Base-by-base conservation (phyloP, 2,888 invertebrate genomes). In the Labia minor region DNA sequence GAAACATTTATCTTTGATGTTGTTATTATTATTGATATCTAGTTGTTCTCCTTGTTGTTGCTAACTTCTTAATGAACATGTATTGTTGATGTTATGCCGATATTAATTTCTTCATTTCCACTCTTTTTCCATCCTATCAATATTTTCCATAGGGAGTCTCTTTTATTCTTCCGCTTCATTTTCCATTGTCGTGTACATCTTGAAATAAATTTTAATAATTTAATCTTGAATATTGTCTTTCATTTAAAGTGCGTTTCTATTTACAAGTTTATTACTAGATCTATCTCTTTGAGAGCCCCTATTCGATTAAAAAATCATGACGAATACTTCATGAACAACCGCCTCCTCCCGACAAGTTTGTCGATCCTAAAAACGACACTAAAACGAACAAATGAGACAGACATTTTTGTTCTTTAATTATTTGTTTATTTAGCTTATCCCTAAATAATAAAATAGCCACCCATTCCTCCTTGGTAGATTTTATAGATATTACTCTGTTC, bases 211-310 rank as follows among this genome's bases (percentile, higher is more conserved):
- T 49, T 49, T 49, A 49, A 49, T 49, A 49, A 49, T 49, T 49
- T 49, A 49, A 8, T 49, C 49, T 49, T 49, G 49, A 14, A 49
- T 49, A 49, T 49, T 49, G 49, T 49, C 49, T 49, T 49, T 49
- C 49, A 49, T 49, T 49, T 49, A 49, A 49, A 49, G 49, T 49
- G 49, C 49, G 14, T 49, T 49, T 14, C 49, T 49, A 49, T 49
- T 49, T 49, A 49, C 49, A 49, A 49, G 49, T 49, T 49, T 49
- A 49, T 49, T 49, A 49, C 49, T 14, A 49, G 49, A 49, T 14
- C 49, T 49, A 49, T 49, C 49, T 49, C 49, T 49, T 49, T 49
- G 49, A 49, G 49, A 49, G 49, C 49, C 49, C 49, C 49, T 49
- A 49, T 49, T 49, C 49, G 49, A 49, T 49, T 49, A 49, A 49